Evolutionary conservation across 2,888 invertebrate species (phyloP), one percentile per base, ranked within the genome.

Genomic region (Meiosimyza platycephala): DNA sequence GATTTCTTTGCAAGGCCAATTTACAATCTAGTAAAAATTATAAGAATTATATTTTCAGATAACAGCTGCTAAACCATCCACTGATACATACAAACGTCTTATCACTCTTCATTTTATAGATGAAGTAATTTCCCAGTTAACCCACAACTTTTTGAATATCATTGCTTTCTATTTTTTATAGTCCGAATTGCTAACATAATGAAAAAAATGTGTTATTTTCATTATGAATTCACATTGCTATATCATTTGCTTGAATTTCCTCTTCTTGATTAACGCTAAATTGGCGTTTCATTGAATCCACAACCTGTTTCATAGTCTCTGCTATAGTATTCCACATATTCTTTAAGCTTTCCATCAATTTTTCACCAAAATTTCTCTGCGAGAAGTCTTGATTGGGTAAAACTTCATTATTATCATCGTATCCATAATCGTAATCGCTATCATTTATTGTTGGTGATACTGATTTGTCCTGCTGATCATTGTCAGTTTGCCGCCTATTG

Each of bases 371-470:
- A 0, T 74, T 55, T 11, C 79, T 73, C 11, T 71, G 72, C 5
- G 76, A 76, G 3, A 72, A 78, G 16, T 62, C 52, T 15, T 76
- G 47, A 15, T 74, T 74, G 1, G 85, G 82, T 18, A 83, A 76
- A 62, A 82, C 78, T 57, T 80, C 78, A 51, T 77, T 78, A 28
- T 83, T 81, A 62, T 83, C 80, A 69, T 85, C 80, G 62, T 82
- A 79, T 12, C 80, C 11, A 1, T 77, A 77, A 5, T 76, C 77
- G 5, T 76, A 77, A 12, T 59, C 69, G 5, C 33, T 28, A 9
- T 71, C 75, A 28, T 62, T 51, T 13, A 6, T 48, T 11, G 64
- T 28, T 28, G 28, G 3, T 2, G 28, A 28, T 28, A 28, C 3
- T 28, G 28, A 4, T 28, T 28, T 28, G 0, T 4, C 28, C 28